phyloP scores from a whole-genome alignment of 2,888 invertebrate genomes.

The Labia minor region DNA sequence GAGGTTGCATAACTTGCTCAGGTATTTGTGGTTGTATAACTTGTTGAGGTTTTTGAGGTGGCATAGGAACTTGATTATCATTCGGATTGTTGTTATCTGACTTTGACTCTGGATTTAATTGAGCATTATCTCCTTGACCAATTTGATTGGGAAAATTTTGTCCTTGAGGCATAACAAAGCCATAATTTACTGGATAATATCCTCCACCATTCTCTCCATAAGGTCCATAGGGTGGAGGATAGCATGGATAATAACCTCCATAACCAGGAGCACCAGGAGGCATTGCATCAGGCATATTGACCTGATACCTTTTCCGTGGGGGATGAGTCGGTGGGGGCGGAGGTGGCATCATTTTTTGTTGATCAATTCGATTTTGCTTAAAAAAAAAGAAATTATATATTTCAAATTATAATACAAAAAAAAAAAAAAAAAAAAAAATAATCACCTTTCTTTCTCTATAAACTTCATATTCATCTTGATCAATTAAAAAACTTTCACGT shows the following conservation, averaged over 20 bases:
- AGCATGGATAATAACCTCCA: not conserved
- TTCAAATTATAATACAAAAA: too few species aligned
- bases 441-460: not conserved
- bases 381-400: not conserved
- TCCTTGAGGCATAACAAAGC: not conserved
- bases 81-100: not conserved
- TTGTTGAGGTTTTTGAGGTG: not conserved
- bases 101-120: not conserved
- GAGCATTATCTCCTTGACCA: not conserved
- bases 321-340: not conserved
- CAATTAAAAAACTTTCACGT: not conserved
- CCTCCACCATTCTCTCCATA: not conserved
- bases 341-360: not conserved
- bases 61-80: not conserved
- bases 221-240: not conserved
- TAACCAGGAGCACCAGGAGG: not conserved
- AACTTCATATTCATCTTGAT: not conserved
- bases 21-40: too few species aligned
- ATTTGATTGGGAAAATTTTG: not conserved
- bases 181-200: too few species aligned
- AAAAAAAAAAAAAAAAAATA: too few species aligned
- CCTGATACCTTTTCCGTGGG: not conserved
- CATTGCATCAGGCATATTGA: not conserved
- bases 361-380: not conserved
- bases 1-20: not conserved